A percentile compares a stretch with the other conserved stretches of the same genome.
phyloP scores from a whole-genome alignment of 2,888 invertebrate genomes.

The Patella pellucida region DNA sequence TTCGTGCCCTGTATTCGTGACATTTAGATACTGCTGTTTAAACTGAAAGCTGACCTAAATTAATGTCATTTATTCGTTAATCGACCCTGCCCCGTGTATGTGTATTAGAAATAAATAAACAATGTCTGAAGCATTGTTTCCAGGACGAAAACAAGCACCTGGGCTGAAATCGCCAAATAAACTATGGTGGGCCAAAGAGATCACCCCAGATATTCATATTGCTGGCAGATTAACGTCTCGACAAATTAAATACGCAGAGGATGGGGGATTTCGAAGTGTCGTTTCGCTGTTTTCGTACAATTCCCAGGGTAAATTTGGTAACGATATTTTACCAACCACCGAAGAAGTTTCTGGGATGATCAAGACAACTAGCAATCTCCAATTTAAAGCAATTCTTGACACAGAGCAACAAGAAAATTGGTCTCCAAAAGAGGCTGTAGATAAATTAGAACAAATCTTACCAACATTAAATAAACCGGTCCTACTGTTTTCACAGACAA shows the following conservation, averaged over 20 bases:
- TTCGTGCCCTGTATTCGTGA: too few species aligned
- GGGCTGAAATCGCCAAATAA: conserved; percentile 53
- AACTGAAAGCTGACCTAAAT: too few species aligned
- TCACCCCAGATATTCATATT: conserved; percentile 56
- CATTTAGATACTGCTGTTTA: too few species aligned
- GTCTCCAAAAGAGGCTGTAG: conserved; percentile 49
- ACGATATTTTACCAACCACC: conserved; percentile 49
- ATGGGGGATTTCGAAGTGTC: conserved; percentile 59
- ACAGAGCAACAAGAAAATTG: conserved; percentile 45
- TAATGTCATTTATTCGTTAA: too few species aligned
- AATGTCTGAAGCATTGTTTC: conserved; percentile 24
- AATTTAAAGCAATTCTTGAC: conserved; percentile 48
- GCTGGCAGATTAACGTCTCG: conserved; percentile 56
- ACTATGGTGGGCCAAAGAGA: conserved; percentile 64
- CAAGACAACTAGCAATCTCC: conserved; percentile 44
- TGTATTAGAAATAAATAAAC: too few species aligned
- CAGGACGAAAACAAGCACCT: conserved; percentile 35
- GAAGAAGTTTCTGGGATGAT: conserved; percentile 42
- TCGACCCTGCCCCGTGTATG: too few species aligned
- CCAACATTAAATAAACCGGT: conserved; percentile 38
- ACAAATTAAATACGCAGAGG: conserved; percentile 62
- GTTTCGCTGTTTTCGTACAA: conserved; percentile 52
- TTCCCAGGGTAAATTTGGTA: conserved; percentile 42
- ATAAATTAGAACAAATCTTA: conserved; percentile 42
- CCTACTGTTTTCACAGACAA: conserved; percentile 49